Conservation (phyloP, 1,140 invertebrate species). For the Brachionus paranguensis region DNA sequence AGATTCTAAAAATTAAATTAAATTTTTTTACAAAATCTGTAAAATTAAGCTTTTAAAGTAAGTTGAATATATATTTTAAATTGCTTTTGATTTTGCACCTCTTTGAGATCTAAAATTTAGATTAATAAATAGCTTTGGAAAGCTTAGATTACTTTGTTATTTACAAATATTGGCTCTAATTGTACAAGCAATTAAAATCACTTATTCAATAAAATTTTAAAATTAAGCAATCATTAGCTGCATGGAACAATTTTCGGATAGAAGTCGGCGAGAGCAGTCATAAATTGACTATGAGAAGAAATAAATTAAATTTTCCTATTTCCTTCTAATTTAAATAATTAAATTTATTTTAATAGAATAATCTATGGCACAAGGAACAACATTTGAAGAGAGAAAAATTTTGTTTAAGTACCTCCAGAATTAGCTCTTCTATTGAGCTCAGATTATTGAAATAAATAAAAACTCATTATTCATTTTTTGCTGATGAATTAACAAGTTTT, state of each 20-base stretch:
- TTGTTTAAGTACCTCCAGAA: not conserved
- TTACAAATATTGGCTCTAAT: not conserved
- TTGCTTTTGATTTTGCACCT: no score
- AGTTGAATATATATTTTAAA: no score
- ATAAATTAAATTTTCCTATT: slow-evolving; percentile 1
- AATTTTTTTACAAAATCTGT: no score
- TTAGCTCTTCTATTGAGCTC: not conserved
- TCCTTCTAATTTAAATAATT: slow-evolving; percentile 8
- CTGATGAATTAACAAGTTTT: not conserved
- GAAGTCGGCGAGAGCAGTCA: not conserved
- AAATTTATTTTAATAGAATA: slow-evolving; percentile 13
- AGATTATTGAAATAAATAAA: not conserved
- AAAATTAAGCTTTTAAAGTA: no score
- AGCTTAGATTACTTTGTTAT: not conserved
- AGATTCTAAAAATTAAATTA: no score
- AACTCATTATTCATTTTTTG: not conserved
- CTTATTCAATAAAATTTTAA: not conserved
- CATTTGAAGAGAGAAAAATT: not conserved
- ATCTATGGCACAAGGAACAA: not conserved
- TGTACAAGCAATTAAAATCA: not conserved
- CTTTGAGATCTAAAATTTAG: not conserved
- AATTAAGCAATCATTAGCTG: not conserved
- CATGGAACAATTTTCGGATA: not conserved
- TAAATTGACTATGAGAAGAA: not conserved
- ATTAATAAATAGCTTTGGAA: not conserved